Base-by-base conservation (phyloP, 1,140 invertebrate species). In the Popillia japonica region DNA sequence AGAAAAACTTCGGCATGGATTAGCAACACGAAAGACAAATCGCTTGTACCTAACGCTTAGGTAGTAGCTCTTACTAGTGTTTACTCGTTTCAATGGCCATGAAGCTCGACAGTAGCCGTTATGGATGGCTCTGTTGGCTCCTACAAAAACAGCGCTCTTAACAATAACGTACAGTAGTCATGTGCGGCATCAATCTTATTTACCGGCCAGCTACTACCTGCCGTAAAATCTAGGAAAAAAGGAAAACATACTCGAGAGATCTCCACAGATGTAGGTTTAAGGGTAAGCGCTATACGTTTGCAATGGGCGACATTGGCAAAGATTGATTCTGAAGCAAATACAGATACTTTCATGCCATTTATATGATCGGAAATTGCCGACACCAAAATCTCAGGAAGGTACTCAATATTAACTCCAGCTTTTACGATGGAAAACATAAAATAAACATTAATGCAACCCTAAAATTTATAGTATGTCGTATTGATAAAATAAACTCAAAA, bases 181-280 rank as follows among this genome's bases (percentile, higher is more conserved):
- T 55, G 48, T 17, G 48, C 48, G 48, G 17, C 48, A 55, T 55
- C 48, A 55, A 55, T 55, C 48, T 55, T 55, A n/a, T 55, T 55
- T 55, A 55, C 48, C 14, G 48, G 48, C 14, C 48, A n/a, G 48
- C 48, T 55, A 55, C 48, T 55, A 55, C 48, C 48, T 55, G 48
- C 48, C 48, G 48, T 17, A n/a, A 55, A 55, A 55, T 14, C 2
- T 17, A 17, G 48, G 17, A n/a, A 17, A 55, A 17, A 17, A 55
- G 17, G 17, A 55, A 17, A 17, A 55, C 14, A 20, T 14, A 14
- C 14, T 17, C 6, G 48, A 17, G 14, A 55, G 14, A 17, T 55
- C 48, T 17, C 48, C 6, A 55, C 48, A 55, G 11, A 7, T 17
- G 48, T 55, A 55, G 11, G 14, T 55, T n/a, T 14, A 55, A 55